phyloP scores from a whole-genome alignment of 53 echinoderm and acorn worm genomes.

The Temnopleurus reevesii region DNA sequence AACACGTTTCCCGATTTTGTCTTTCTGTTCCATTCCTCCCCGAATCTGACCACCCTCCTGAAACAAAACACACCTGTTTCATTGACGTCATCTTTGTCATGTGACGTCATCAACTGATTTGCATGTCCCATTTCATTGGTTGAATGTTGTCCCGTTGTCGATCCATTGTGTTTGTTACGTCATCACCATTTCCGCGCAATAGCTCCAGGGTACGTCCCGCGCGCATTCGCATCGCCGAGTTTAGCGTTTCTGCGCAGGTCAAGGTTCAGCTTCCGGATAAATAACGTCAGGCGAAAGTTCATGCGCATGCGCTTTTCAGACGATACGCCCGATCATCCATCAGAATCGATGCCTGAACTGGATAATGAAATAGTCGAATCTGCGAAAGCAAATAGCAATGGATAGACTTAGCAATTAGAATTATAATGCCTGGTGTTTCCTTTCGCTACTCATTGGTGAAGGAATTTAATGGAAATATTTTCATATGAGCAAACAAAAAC shows the following conservation, averaged over 20 bases:
- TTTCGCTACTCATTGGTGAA: neutral
- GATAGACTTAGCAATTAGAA: neutral
- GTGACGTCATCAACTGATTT: conserved; percentile 52
- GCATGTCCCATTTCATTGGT: conserved; percentile 47
- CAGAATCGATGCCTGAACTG: conserved; percentile 26
- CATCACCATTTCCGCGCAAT: neutral
- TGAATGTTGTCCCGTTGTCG: neutral
- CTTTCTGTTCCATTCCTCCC: conserved; percentile 46
- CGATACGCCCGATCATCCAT: conserved; percentile 50
- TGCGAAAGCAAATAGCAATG: conserved; percentile 43
- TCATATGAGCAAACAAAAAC: neutral
- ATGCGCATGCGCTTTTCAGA: conserved; percentile 63
- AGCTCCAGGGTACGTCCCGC: conserved; percentile 57
- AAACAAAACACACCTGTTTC: neutral
- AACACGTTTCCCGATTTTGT: conserved; percentile 55
- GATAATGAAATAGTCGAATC: conserved; percentile 35
- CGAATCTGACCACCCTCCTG: neutral
- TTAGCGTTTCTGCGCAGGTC: conserved; percentile 57
- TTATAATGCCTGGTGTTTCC: neutral
- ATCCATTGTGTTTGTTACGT: conserved; percentile 7
- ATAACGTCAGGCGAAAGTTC: conserved; percentile 55
- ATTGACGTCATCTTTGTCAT: neutral
- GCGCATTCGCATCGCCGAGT: conserved; percentile 52
- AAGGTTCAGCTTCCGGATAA: conserved; percentile 46
- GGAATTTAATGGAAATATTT: neutral